phyloP scores from a whole-genome alignment of 2,113 vertebrate species.

The Chunga burmeisteri region DNA sequence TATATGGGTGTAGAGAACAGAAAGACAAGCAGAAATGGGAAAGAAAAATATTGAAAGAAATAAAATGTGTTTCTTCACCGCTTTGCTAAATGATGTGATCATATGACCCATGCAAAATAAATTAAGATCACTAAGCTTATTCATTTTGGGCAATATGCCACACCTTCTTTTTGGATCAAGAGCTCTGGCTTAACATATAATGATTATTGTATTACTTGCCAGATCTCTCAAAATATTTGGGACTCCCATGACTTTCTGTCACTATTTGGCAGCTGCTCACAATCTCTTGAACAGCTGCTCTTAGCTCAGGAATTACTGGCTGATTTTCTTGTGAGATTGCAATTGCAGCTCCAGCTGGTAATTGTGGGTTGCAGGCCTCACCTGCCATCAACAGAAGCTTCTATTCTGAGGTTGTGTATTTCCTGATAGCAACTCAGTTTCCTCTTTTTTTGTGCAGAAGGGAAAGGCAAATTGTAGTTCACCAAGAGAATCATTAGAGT shows the following conservation, averaged over 20 bases:
- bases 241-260: background rate
- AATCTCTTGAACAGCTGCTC: background rate
- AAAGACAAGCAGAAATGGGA: background rate
- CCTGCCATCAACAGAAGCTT: background rate
- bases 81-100: background rate
- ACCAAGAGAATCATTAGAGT: background rate
- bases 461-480: background rate
- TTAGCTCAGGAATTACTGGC: background rate
- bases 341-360: background rate
- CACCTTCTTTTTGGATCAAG: background rate
- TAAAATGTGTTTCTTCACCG: background rate
- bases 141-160: background rate
- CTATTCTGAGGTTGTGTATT: background rate
- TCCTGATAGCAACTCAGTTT: background rate
- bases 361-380: background rate
- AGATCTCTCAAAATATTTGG: conserved; percentile 21
- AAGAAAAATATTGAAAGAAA: background rate
- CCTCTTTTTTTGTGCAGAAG: background rate
- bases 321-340: background rate
- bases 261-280: background rate
- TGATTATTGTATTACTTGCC: background rate
- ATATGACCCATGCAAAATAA: background rate
- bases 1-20: background rate
- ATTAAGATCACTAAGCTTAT: background rate
- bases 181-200: background rate